These are phyloP conservation scores for Toxonevra muliebris DNA, from an alignment of 2,888 invertebrate genomes.

Conservation along the genomic window DNA sequence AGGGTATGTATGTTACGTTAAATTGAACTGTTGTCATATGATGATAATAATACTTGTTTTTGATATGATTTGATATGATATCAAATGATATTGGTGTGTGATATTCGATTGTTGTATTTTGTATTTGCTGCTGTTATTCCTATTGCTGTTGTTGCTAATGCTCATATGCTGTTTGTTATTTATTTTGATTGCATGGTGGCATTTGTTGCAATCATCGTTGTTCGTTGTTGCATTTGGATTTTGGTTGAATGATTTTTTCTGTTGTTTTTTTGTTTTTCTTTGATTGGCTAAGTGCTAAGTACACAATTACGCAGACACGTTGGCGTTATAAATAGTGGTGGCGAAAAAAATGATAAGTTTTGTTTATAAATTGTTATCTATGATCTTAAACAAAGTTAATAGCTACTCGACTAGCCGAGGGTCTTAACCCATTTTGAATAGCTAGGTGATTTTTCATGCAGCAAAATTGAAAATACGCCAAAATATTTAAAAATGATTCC, in stretches of 20 bases:
- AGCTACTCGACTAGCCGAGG: neutral
- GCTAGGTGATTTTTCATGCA: constrained; percentile 7
- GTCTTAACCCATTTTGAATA: neutral
- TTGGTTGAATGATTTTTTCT: neutral
- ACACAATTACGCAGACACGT: constrained; percentile 57
- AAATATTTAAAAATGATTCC: constrained; percentile 3
- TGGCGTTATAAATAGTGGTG: constrained; percentile 43
- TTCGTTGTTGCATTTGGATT: constrained; percentile 14
- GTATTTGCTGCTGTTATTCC: too few species aligned
- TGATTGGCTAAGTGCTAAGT: constrained; percentile 47
- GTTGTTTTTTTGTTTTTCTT: neutral
- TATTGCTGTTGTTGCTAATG: too few species aligned
- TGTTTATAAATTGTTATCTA: too few species aligned
- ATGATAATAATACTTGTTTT: too few species aligned
- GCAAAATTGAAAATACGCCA: neutral
- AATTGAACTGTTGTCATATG: too few species aligned
- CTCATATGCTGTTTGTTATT: too few species aligned
- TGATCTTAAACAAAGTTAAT: neutral
- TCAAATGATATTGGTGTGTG: too few species aligned
- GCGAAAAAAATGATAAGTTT: neutral
- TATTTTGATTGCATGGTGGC: constrained; percentile 41
- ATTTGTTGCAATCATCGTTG: constrained; percentile 21
- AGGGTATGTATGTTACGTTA: too few species aligned
- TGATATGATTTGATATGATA: too few species aligned
- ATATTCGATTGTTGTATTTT: too few species aligned